Percentiles rank a stretch among this genome's conserved stretches.
Evolutionary conservation across 2,113 vertebrate species (phyloP).

Genomic region (Callithrix jacchus): DNA sequence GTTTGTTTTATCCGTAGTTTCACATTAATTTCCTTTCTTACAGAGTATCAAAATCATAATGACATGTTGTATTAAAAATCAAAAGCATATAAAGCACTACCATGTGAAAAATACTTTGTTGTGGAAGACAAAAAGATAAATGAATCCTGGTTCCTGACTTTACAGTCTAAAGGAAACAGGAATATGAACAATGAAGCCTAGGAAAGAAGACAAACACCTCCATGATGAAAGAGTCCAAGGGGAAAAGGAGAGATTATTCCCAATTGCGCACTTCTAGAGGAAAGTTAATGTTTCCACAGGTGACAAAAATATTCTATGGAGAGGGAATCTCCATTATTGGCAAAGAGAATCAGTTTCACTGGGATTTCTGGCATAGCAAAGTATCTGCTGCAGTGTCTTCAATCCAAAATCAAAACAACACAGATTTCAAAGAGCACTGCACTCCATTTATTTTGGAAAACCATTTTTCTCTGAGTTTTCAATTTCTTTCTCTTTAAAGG

Average conservation of each 20-base stretch:
- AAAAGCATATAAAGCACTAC: not conserved
- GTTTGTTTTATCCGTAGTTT: not conserved
- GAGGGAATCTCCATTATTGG: not conserved
- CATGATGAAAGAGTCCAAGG: not conserved
- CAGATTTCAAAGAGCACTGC: not conserved
- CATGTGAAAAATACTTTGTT: not conserved
- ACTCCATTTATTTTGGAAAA: constrained; percentile 18
- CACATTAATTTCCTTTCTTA: not conserved
- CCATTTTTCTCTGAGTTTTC: constrained; percentile 23
- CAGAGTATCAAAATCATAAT: not conserved
- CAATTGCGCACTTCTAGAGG: not conserved
- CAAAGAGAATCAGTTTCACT: not conserved
- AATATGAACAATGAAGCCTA: not conserved
- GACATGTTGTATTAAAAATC: not conserved
- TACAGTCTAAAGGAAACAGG: not conserved
- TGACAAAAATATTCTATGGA: not conserved
- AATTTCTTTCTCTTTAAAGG: constrained; percentile 14
- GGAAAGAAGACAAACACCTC: not conserved
- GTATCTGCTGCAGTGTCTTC: not conserved
- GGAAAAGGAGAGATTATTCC: not conserved
- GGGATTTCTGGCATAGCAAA: not conserved
- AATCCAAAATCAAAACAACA: constrained; percentile 5
- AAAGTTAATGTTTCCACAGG: not conserved
- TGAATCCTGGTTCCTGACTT: not conserved
- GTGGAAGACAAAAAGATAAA: not conserved